A percentile compares a stretch with the other conserved stretches of the same genome.
Conservation (phyloP, 2,888 invertebrate species). For the Drosophila demipolita region DNA sequence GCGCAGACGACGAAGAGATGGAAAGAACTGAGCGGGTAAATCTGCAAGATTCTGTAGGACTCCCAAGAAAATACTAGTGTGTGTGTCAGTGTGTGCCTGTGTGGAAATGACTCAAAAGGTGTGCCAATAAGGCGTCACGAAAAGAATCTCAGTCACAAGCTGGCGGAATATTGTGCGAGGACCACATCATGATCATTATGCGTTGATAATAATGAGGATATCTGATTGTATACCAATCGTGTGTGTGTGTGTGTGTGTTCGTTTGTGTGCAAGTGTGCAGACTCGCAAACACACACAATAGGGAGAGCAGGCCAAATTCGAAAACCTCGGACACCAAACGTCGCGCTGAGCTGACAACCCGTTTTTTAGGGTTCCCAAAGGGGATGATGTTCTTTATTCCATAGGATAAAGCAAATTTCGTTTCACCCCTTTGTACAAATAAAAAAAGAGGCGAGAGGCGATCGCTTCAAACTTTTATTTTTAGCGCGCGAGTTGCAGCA, state of each 20-base stretch:
- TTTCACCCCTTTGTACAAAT: conserved; percentile 76
- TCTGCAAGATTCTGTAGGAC: conserved; percentile 17
- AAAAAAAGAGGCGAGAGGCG: conserved; percentile 51
- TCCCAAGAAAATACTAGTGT: neutral
- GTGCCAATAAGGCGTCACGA: conserved; percentile 40
- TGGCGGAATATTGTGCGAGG: conserved; percentile 62
- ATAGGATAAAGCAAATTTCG: conserved; percentile 60
- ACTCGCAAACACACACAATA: conserved; percentile 55
- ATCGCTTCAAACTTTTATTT: conserved; percentile 63
- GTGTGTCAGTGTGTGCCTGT: conserved; percentile 5
- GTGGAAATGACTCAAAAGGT: conserved; percentile 47
- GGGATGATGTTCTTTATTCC: conserved; percentile 58
- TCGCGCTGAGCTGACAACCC: conserved; percentile 61
- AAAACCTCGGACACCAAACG: conserved; percentile 37
- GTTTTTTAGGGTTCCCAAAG: conserved; percentile 77
- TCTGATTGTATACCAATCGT: conserved; percentile 6
- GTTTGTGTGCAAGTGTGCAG: conserved; percentile 40
- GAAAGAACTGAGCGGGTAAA: conserved; percentile 6
- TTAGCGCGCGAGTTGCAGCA: conserved; percentile 54
- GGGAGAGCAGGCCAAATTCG: conserved; percentile 49
- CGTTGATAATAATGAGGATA: conserved; percentile 40
- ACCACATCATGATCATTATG: conserved; percentile 63
- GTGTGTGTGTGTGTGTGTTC: conserved; percentile 15
- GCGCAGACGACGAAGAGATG: conserved; percentile 9
- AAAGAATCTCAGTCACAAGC: conserved; percentile 45